phyloP scores from a whole-genome alignment of 2,113 vertebrate species.

The Chloebia gouldiae region DNA sequence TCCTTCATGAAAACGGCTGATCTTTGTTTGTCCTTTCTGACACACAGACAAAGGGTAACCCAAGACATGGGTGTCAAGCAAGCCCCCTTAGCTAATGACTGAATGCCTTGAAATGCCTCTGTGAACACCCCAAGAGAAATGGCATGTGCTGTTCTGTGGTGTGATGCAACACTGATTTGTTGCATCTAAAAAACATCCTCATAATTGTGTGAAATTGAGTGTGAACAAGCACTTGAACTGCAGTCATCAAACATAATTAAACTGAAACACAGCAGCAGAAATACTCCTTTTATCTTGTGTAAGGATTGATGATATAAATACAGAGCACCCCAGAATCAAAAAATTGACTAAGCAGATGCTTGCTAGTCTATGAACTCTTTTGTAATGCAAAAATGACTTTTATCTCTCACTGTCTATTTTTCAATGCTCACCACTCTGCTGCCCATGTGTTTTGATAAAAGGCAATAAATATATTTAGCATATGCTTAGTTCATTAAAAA shows the following conservation, averaged over 20 bases:
- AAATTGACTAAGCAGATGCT: slow-evolving; percentile 14
- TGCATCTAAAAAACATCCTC: neutral
- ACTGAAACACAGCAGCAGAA: neutral
- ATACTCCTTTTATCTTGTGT: slow-evolving; percentile 5
- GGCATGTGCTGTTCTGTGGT: neutral
- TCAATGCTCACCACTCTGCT: neutral
- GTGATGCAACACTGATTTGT: neutral
- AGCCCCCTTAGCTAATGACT: neutral
- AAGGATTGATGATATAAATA: neutral
- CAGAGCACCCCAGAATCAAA: slow-evolving; percentile 2
- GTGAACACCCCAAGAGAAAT: neutral
- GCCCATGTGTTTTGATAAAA: neutral
- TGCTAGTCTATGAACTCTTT: slow-evolving; percentile 7
- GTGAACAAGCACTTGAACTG: neutral
- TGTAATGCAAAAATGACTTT: slow-evolving; percentile 49
- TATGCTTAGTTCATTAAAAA: neutral
- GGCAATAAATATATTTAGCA: neutral
- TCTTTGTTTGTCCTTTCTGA: neutral
- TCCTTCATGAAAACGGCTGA: fast-evolving
- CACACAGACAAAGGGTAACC: neutral
- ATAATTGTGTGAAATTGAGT: slow-evolving; percentile 43
- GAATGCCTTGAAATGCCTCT: neutral
- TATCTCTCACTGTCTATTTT: neutral
- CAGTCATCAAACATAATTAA: slow-evolving; percentile 41
- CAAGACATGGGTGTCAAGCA: neutral